Evolutionary conservation across 2,113 vertebrate genomes (phyloP), one percentile per base, ranked within the genome.

Genomic region (Poeciliopsis prolifica): DNA sequence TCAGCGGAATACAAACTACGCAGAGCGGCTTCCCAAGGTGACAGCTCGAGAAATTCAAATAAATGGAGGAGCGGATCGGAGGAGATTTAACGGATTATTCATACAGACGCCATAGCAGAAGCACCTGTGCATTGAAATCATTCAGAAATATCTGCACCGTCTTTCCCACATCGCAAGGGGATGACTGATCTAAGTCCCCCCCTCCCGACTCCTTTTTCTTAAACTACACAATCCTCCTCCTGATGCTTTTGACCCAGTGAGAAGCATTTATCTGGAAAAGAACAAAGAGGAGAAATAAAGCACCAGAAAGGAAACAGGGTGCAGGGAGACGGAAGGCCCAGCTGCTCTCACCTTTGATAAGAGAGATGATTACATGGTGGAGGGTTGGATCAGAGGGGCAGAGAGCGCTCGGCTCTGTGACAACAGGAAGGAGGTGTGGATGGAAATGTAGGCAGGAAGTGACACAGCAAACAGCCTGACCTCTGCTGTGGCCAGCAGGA

Each of bases 1-100:
- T 77, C 6, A 7, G 58, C 70, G 51, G 92, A 93, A 93, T 93
- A 91, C 89, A 89, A 91, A 94, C 85, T 35, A 75, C 63, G 83
- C 75, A 31, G 54, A 82, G 70, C 51, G 30, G 64, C 63, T 79
- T 82, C 87, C 86, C 85, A 88, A 90, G 84, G 88, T 92, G 81
- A 90, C 83, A 78, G 31, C 84, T 81, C 71, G n/a, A 78, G 75
- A 77, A 74, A 81, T n/a, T 72, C 33, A 60, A 71, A 78, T 1
- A 44, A 31, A 22, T 19, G 37, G 2, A 71, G 58, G 48, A 33
- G 28, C 72, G 37, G 61, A 26, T 61, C 30, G 61, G 77, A 44
- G 68, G 31, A 69, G 58, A 35, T 67, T 67, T 58, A 35, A 24
- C 44, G 70, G 61, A 80, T 42, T 51, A 61, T 44, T 70, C 31